Percentiles rank a stretch among this genome's conserved stretches.
These are phyloP conservation scores for Chrysodeixis includens DNA, from an alignment of 2,888 invertebrate species.

Conservation along the genomic window DNA sequence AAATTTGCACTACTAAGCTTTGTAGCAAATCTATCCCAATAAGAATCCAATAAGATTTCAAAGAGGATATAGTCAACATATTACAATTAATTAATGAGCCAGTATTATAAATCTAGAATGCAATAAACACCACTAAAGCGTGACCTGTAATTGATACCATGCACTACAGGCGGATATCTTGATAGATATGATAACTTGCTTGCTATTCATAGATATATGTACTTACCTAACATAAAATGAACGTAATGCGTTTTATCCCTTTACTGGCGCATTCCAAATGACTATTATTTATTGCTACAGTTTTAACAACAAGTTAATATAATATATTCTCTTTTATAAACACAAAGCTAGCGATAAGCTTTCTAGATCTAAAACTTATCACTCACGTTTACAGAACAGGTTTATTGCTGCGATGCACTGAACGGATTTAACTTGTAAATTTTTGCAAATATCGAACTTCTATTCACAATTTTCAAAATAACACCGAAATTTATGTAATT, in stretches of 20 bases:
- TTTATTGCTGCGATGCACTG: constrained; percentile 21
- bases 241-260: constrained; percentile 45
- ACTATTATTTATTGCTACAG: constrained; percentile 19
- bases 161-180: constrained; percentile 49
- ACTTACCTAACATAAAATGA: constrained; percentile 76
- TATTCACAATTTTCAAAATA: constrained; percentile 12
- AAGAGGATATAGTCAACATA: not conserved
- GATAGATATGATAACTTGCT: constrained; percentile 56
- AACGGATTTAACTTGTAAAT: constrained; percentile 17
- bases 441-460: not conserved
- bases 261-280: constrained; percentile 55
- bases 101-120: constrained; percentile 28
- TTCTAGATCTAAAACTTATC: constrained; percentile 53
- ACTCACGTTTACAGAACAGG: constrained; percentile 41
- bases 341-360: constrained; percentile 49
- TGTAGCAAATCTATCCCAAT: constrained; percentile 17
- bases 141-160: constrained; percentile 53
- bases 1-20: too few species aligned
- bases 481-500: constrained; percentile 40
- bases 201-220: constrained; percentile 45
- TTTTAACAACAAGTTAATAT: constrained; percentile 10
- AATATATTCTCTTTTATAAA: constrained; percentile 19
- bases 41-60: constrained; percentile 35
- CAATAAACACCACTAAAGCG: constrained; percentile 47
- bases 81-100: not conserved